phyloP scores from a whole-genome alignment of 2,888 invertebrate genomes.

The Dorcus parallelipipedus region DNA sequence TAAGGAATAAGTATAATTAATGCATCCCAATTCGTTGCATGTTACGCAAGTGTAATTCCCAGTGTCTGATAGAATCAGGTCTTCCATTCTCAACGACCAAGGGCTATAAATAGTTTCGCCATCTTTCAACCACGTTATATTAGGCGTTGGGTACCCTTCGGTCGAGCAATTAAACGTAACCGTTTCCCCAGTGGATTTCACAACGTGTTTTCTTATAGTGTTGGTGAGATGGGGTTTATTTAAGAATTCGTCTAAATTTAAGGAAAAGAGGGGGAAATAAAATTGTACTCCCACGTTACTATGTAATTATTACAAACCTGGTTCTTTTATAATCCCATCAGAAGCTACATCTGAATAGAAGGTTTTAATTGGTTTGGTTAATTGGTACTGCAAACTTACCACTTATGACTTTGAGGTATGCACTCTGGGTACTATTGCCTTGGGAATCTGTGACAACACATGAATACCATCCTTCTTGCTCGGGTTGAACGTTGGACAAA shows the following conservation, averaged over 20 bases:
- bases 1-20: constrained; percentile 67
- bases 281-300: no score
- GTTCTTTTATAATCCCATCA: no score
- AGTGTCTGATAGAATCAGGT: constrained; percentile 76
- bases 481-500: constrained; percentile 79
- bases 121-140: constrained; percentile 83
- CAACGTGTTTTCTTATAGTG: constrained; percentile 49
- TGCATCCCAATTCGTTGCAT: constrained; percentile 77
- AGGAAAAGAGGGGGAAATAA: no score
- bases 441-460: constrained; percentile 88
- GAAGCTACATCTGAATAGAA: no score
- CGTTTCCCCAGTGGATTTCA: constrained; percentile 77
- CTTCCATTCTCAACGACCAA: constrained; percentile 75
- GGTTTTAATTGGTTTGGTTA: no score
- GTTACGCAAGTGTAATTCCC: constrained; percentile 88
- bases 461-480: constrained; percentile 93
- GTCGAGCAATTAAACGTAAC: constrained; percentile 70
- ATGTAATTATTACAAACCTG: no score
- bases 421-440: constrained; percentile 74
- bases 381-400: constrained; percentile 47
- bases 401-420: constrained; percentile 79
- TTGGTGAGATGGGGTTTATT: constrained; percentile 41
- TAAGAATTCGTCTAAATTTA: no score
- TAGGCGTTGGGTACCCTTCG: constrained; percentile 73
- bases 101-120: constrained; percentile 63